Conservation (phyloP, 2,113 vertebrate species). For the Numenius arquata region DNA sequence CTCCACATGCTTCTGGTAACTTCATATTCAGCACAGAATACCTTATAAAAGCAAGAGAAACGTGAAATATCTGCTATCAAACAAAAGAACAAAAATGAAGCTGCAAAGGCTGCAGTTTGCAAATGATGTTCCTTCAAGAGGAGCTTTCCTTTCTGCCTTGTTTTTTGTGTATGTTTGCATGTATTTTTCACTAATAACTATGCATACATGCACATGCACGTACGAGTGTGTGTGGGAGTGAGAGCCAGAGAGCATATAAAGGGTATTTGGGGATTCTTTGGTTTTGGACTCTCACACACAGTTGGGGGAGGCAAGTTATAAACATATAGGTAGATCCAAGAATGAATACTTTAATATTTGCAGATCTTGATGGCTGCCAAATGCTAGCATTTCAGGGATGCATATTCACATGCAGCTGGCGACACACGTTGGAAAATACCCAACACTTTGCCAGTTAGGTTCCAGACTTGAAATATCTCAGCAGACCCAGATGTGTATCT, state of each 20-base stretch:
- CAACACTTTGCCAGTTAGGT: constrained; percentile 7
- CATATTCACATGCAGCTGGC: constrained; percentile 67
- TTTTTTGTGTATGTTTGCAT: not conserved
- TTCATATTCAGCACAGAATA: not conserved
- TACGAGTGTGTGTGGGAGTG: constrained; percentile 39
- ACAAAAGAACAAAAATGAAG: not conserved
- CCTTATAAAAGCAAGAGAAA: not conserved
- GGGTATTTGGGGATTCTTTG: constrained; percentile 70
- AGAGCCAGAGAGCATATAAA: constrained; percentile 53
- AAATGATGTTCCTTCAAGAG: not conserved
- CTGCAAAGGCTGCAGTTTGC: not conserved
- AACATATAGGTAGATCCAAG: constrained; percentile 66
- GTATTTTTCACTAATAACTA: constrained; percentile 51
- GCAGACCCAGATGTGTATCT: not conserved
- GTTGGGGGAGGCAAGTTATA: constrained; percentile 45
- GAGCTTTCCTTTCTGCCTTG: constrained; percentile 5
- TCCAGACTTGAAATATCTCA: constrained; percentile 44
- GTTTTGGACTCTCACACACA: constrained; percentile 54
- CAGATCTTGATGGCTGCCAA: constrained; percentile 56
- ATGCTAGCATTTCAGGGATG: constrained; percentile 63
- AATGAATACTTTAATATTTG: constrained; percentile 65
- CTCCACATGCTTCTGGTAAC: not conserved
- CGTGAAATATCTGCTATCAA: not conserved
- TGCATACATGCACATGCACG: constrained; percentile 46
- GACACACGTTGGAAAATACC: not conserved